Evolutionary conservation across 2,113 vertebrate species (phyloP).

Genomic region (Sarotherodon lohbergeri): DNA sequence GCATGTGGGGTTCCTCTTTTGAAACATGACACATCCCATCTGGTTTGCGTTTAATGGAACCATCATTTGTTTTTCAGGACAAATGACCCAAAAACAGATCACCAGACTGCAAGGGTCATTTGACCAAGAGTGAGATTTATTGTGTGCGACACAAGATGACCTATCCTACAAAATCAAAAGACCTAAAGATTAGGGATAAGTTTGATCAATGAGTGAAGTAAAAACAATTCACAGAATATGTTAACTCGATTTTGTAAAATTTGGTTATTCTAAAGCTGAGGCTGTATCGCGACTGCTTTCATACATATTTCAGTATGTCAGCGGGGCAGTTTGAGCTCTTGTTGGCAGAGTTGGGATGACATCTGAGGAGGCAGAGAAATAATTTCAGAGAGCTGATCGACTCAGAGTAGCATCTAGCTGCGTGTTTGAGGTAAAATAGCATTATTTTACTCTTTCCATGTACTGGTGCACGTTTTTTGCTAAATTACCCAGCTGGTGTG

Average conservation of each 20-base stretch:
- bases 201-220: not conserved
- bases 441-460: not conserved
- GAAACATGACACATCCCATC: not conserved
- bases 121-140: not conserved
- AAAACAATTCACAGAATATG: not conserved
- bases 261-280: not conserved
- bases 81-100: not conserved
- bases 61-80: not conserved
- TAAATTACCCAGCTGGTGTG: fast-evolving
- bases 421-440: not conserved
- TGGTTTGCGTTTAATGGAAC: not conserved
- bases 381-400: not conserved
- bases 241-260: not conserved
- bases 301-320: too few relatives aligned
- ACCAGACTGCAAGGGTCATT: not conserved
- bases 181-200: not conserved
- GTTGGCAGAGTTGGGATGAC: not conserved
- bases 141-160: not conserved
- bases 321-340: not conserved
- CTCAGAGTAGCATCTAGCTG: not conserved
- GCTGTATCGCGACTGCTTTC: not conserved
- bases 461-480: not conserved
- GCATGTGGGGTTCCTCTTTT: not conserved
- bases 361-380: not conserved
- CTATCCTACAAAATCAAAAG: not conserved